These are phyloP conservation scores for Colletes gigas DNA, from an alignment of 1,140 invertebrate genomes.

Conservation along the genomic window DNA sequence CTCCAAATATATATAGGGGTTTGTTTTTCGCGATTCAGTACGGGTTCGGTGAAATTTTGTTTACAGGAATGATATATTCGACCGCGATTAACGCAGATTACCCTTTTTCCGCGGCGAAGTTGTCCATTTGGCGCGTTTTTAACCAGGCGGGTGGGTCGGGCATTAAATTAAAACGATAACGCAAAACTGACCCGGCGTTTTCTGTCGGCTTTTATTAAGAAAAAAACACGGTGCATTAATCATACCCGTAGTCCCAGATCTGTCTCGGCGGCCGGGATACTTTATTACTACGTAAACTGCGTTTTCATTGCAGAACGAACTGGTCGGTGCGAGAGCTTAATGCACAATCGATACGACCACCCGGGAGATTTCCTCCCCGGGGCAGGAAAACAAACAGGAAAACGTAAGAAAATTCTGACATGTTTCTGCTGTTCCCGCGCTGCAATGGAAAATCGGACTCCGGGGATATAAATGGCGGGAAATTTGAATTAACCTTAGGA, in stretches of 20 bases:
- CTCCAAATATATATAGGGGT: too few relatives aligned
- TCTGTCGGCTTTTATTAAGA: slow-evolving; percentile 16
- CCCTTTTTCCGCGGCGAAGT: not conserved
- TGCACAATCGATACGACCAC: slow-evolving; percentile 40
- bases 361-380: not conserved
- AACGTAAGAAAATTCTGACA: not conserved
- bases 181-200: not conserved
- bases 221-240: slow-evolving; percentile 30
- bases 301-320: slow-evolving; percentile 13
- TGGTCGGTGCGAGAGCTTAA: slow-evolving; percentile 9
- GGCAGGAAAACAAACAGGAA: not conserved
- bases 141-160: too few relatives aligned
- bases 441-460: too few relatives aligned
- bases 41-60: not conserved
- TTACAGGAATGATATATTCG: not conserved
- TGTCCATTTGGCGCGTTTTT: not conserved
- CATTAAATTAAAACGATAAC: not conserved
- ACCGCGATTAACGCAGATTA: not conserved
- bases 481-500: too few relatives aligned
- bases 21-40: too few relatives aligned
- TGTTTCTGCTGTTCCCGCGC: not conserved
- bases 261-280: not conserved
- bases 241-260: slow-evolving; percentile 14
- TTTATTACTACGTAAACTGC: slow-evolving; percentile 32
- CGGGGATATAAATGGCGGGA: too few relatives aligned